phyloP scores from a whole-genome alignment of 2,797 vertebrate species.

The Pseudopleuronectes americanus region DNA sequence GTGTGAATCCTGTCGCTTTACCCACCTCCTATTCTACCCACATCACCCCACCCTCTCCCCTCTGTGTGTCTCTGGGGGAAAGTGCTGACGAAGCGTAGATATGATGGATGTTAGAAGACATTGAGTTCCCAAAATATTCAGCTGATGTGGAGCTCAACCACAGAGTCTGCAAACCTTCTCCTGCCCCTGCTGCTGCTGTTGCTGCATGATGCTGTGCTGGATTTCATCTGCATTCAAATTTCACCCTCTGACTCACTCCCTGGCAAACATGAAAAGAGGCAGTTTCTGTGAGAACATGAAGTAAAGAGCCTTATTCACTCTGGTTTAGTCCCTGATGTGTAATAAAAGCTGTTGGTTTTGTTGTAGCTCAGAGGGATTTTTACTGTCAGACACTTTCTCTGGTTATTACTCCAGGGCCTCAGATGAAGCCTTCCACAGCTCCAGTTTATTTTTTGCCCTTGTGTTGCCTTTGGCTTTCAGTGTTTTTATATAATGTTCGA shows the following conservation, averaged over 20 bases:
- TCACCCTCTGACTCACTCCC: slow-evolving; percentile 54
- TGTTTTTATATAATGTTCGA: background rate
- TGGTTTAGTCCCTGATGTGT: slow-evolving; percentile 34
- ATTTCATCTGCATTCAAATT: slow-evolving; percentile 57
- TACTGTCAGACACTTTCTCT: slow-evolving; percentile 25
- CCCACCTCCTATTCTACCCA: slow-evolving; percentile 1
- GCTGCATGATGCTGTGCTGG: slow-evolving; percentile 3
- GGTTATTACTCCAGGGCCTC: slow-evolving; percentile 45
- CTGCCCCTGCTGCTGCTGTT: slow-evolving; percentile 15
- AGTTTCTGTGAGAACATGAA: slow-evolving; percentile 41
- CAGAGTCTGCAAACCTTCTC: slow-evolving; percentile 4
- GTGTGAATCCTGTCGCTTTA: slow-evolving; percentile 52
- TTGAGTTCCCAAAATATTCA: slow-evolving; percentile 61
- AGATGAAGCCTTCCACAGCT: slow-evolving; percentile 21
- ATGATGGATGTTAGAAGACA: slow-evolving; percentile 69
- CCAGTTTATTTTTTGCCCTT: slow-evolving; percentile 48
- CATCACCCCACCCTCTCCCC: slow-evolving; percentile 19
- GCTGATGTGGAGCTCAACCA: slow-evolving; percentile 38
- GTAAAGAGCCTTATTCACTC: slow-evolving; percentile 28
- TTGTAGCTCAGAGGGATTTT: slow-evolving; percentile 29
- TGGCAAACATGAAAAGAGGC: slow-evolving; percentile 13
- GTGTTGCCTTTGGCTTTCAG: slow-evolving; percentile 9
- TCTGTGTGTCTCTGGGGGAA: slow-evolving; percentile 43
- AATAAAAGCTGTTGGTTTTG: slow-evolving; percentile 48
- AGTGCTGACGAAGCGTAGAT: slow-evolving; percentile 64